A percentile compares a stretch with the other conserved stretches of the same genome.
Evolutionary conservation across 2,797 vertebrate genomes (phyloP).

Genomic region (Acrossocheilus wenchowensis): DNA sequence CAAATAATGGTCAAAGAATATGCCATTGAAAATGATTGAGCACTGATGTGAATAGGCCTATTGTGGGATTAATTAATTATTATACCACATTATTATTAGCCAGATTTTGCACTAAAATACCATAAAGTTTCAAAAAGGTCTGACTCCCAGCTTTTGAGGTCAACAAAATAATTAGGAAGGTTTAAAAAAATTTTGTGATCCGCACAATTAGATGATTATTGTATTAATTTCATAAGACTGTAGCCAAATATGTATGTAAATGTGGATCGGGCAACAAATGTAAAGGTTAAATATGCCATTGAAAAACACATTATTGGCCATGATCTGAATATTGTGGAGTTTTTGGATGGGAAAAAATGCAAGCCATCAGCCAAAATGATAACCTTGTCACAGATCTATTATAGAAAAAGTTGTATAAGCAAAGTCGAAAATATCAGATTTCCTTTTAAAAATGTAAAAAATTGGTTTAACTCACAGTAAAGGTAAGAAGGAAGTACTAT

Average conservation of each 20-base stretch:
- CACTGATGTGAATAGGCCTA: not conserved
- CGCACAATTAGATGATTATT: not conserved
- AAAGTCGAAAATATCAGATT: not conserved
- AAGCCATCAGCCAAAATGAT: not conserved
- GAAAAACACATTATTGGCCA: not conserved
- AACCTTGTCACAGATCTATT: not conserved
- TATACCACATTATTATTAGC: not conserved
- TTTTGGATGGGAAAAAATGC: not conserved
- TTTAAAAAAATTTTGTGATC: not conserved
- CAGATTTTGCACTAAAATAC: not conserved
- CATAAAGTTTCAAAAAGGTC: not conserved
- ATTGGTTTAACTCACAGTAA: not conserved
- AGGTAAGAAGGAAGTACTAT: not conserved
- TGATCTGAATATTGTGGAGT: not conserved
- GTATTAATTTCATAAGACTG: not conserved
- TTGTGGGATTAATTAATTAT: not conserved
- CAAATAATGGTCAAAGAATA: conserved; percentile 2
- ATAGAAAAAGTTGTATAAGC: not conserved
- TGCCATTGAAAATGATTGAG: not conserved
- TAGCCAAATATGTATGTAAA: not conserved
- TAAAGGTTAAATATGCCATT: not conserved
- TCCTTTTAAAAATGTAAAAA: not conserved
- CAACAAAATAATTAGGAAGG: not conserved
- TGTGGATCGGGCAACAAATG: not conserved
- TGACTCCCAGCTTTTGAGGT: not conserved